Percentiles rank a stretch among this genome's conserved stretches.
Evolutionary conservation across 1,140 invertebrate species (phyloP).

Genomic region (Drosophila kohkoa): DNA sequence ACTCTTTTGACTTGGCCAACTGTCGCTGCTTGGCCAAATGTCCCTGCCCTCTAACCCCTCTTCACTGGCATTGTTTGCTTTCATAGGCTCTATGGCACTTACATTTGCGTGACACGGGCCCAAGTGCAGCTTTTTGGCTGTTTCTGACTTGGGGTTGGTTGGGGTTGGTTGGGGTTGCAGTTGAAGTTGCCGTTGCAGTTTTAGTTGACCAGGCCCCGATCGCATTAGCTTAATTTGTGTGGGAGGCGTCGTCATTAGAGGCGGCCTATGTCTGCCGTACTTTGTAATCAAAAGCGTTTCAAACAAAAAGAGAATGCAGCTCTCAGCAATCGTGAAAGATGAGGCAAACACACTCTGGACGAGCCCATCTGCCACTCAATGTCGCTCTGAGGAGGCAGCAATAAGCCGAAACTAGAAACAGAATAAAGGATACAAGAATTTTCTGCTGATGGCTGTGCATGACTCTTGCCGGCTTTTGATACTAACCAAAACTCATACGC

Average conservation of each 20-base stretch:
- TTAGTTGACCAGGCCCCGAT: slow-evolving; percentile 31
- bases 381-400: background rate
- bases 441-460: background rate
- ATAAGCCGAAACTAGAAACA: slow-evolving; percentile 2
- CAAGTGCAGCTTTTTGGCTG: slow-evolving; percentile 64
- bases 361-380: slow-evolving; percentile 32
- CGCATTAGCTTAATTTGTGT: slow-evolving; percentile 80
- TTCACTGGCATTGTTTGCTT: slow-evolving; percentile 51
- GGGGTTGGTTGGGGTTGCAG: slow-evolving; percentile 19
- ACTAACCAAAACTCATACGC: too few relatives aligned
- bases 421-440: slow-evolving; percentile 12
- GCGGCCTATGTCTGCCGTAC: slow-evolving; percentile 16
- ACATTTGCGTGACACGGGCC: slow-evolving; percentile 63
- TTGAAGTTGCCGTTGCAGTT: slow-evolving; percentile 19
- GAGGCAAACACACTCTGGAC: slow-evolving; percentile 22
- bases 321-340: slow-evolving; percentile 62
- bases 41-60: background rate
- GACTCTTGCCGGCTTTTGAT: too few relatives aligned
- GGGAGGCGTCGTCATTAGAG: slow-evolving; percentile 74
- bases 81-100: slow-evolving; percentile 65
- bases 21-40: slow-evolving; percentile 21
- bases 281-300: slow-evolving; percentile 66
- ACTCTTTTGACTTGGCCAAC: slow-evolving; percentile 51
- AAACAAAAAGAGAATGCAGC: slow-evolving; percentile 55
- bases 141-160: background rate